Conservation (phyloP, 1,140 invertebrate genomes). For the Caerostris extrusa region DNA sequence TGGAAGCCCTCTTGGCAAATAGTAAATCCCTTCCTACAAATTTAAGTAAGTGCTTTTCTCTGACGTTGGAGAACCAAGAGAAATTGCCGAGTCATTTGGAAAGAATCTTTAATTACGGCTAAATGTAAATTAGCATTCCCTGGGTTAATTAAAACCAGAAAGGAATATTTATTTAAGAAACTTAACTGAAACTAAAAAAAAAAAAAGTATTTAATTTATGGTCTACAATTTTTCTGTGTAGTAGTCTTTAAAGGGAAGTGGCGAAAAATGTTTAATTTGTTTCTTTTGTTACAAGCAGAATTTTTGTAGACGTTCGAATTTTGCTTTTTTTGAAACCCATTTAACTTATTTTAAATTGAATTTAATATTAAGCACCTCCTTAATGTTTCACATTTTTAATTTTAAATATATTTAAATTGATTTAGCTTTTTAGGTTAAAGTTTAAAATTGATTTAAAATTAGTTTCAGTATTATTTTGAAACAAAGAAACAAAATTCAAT, state of each 20-base stretch:
- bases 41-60: not conserved
- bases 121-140: conserved; percentile 42
- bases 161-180: not conserved
- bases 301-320: no score
- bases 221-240: not conserved
- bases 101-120: conserved; percentile 42
- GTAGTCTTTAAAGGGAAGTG: not conserved
- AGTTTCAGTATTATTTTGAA: no score
- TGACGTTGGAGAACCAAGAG: not conserved
- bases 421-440: no score
- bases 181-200: not conserved
- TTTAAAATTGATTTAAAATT: no score
- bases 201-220: not conserved
- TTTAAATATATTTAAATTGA: no score
- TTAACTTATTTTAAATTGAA: not conserved
- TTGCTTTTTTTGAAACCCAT: no score
- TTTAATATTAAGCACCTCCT: no score
- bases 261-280: not conserved
- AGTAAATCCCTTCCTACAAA: not conserved
- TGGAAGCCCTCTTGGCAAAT: not conserved
- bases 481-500: no score
- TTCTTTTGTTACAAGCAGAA: not conserved
- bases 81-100: conserved; percentile 19
- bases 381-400: no score
- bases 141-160: conserved; percentile 27